These are phyloP conservation scores for Myotis yumanensis DNA, from an alignment of 2,113 vertebrate species.

Conservation along the genomic window DNA sequence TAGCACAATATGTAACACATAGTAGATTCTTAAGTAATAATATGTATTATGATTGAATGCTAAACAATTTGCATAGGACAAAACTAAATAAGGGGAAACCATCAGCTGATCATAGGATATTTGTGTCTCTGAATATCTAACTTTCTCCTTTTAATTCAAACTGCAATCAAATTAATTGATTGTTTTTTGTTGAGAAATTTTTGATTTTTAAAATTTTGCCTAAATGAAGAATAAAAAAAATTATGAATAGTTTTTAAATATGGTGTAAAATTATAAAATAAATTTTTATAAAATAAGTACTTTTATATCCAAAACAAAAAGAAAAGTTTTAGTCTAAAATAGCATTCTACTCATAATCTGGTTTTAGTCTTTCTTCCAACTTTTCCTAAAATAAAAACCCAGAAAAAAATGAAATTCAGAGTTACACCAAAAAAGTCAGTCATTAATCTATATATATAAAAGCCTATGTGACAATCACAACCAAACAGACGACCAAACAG, in stretches of 20 bases:
- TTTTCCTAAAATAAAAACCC: not conserved
- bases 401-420: not conserved
- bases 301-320: not conserved
- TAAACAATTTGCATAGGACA: not conserved
- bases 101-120: not conserved
- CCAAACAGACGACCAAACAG: no score
- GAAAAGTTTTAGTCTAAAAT: not conserved
- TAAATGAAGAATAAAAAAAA: not conserved
- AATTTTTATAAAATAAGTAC: not conserved
- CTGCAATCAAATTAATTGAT: not conserved
- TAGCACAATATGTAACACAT: not conserved
- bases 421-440: not conserved
- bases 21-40: not conserved
- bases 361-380: not conserved
- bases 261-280: not conserved
- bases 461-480: no score
- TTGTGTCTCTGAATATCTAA: not conserved
- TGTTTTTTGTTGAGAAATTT: not conserved
- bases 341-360: not conserved
- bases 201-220: not conserved
- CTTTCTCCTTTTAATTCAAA: not conserved
- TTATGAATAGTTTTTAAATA: not conserved
- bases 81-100: constrained; percentile 1
- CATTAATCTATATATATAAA: not conserved
- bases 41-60: not conserved